phyloP scores from a whole-genome alignment of 1,140 invertebrate genomes.

The Drosophila ironensis region DNA sequence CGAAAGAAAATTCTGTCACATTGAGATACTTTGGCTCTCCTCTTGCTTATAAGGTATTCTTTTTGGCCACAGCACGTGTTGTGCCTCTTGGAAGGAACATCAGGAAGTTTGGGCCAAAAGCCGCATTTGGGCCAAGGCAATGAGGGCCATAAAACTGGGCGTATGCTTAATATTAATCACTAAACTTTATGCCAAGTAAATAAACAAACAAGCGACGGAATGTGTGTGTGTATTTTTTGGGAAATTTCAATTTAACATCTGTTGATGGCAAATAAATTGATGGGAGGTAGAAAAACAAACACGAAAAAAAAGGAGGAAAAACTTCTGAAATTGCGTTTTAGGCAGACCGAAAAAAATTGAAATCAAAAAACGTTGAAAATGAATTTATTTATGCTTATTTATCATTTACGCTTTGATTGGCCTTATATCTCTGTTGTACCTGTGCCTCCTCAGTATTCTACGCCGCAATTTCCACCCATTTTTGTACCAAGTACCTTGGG shows the following conservation, averaged over 20 bases:
- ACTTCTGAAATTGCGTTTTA: constrained; percentile 61
- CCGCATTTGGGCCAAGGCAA: constrained; percentile 29
- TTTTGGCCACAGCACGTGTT: constrained; percentile 16
- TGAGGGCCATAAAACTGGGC: constrained; percentile 2
- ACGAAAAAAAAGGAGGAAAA: constrained; percentile 11
- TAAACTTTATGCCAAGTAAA: constrained; percentile 15
- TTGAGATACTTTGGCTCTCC: constrained; percentile 9
- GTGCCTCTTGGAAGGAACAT: constrained; percentile 8
- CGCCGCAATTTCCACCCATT: not conserved
- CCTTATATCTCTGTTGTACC: constrained; percentile 41
- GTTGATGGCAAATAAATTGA: constrained; percentile 20
- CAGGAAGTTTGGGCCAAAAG: constrained; percentile 6
- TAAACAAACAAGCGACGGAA: constrained; percentile 4
- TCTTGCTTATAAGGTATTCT: constrained; percentile 24
- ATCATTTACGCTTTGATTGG: constrained; percentile 73
- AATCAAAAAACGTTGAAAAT: constrained; percentile 10
- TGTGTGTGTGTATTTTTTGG: not conserved
- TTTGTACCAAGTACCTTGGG: too few species aligned
- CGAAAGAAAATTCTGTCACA: not conserved
- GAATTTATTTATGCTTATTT: constrained; percentile 74
- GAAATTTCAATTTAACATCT: constrained; percentile 39
- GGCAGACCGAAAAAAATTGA: too few species aligned
- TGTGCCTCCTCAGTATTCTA: not conserved
- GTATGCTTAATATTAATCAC: constrained; percentile 41
- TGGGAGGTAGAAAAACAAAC: constrained; percentile 9